Percentiles rank a stretch among this genome's conserved stretches.
phyloP scores from a whole-genome alignment of 2,113 vertebrate species.

The Elaphurus davidianus region DNA sequence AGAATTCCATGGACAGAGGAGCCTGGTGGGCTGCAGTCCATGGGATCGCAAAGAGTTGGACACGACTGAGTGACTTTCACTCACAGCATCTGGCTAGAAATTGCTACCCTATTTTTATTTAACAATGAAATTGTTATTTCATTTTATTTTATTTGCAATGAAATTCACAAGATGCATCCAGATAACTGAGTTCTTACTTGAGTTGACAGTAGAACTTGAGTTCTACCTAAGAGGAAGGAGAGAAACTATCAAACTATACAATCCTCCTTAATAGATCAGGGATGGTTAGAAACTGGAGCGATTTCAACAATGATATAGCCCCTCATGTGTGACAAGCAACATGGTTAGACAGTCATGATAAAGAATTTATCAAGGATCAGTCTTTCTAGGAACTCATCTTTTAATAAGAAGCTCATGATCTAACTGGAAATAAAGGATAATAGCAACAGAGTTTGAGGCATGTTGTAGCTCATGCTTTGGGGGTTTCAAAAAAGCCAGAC shows the following conservation, averaged over 20 bases:
- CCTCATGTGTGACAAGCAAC: not conserved
- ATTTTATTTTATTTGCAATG: not conserved
- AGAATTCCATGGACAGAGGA: not conserved
- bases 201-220: not conserved
- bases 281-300: not conserved
- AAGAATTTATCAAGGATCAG: not conserved
- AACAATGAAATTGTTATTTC: not conserved
- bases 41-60: not conserved
- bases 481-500: not conserved
- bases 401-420: not conserved
- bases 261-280: not conserved
- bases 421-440: not conserved
- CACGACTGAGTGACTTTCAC: accelerated
- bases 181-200: not conserved
- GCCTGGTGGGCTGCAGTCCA: not conserved
- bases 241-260: not conserved
- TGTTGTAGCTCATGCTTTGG: not conserved
- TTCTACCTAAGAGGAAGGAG: not conserved
- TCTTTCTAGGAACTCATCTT: not conserved
- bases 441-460: not conserved
- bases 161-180: not conserved
- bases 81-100: not conserved
- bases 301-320: not conserved
- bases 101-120: not conserved
- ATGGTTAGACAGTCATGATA: not conserved